Percentiles rank a stretch among this genome's conserved stretches.
These are phyloP conservation scores for Dermatemys mawii DNA, from an alignment of 2,113 vertebrate species.

Conservation along the genomic window DNA sequence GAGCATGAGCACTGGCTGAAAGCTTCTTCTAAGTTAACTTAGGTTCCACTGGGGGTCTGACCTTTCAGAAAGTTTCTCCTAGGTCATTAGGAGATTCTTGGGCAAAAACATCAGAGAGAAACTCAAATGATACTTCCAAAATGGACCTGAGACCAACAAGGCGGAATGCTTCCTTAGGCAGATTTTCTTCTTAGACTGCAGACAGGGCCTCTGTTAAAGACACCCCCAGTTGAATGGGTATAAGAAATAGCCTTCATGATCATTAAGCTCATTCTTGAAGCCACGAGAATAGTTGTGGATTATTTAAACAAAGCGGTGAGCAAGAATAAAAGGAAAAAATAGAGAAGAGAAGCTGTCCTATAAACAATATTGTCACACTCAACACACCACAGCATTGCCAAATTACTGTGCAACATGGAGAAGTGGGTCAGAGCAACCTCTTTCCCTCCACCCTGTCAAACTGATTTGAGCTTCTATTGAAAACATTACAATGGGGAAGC, in stretches of 20 bases:
- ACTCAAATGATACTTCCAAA: slow-evolving; percentile 23
- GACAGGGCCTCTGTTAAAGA: slow-evolving; percentile 11
- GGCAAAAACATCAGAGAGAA: slow-evolving; percentile 1
- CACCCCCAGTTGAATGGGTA: slow-evolving; percentile 24
- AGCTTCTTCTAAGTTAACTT: neutral
- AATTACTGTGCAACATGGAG: slow-evolving; percentile 16
- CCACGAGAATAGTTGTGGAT: slow-evolving; percentile 48
- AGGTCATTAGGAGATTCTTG: neutral
- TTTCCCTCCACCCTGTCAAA: slow-evolving; percentile 59
- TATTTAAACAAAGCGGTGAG: slow-evolving; percentile 53
- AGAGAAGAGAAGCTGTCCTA: slow-evolving; percentile 35
- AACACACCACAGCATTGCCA: neutral
- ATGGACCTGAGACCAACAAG: neutral
- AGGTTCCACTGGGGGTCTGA: neutral
- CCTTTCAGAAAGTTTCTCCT: neutral
- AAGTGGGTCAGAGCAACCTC: slow-evolving; percentile 68
- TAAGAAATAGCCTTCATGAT: neutral
- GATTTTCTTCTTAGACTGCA: neutral
- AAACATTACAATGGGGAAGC: slow-evolving; percentile 68
- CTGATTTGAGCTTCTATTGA: slow-evolving; percentile 71
- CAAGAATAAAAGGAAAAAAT: slow-evolving; percentile 37
- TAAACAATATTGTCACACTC: neutral
- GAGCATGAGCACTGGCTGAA: neutral
- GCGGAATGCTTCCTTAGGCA: neutral
- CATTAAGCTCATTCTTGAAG: slow-evolving; percentile 54